Evolutionary conservation across 2,797 vertebrate species (phyloP).

Genomic region (Chelmon rostratus): DNA sequence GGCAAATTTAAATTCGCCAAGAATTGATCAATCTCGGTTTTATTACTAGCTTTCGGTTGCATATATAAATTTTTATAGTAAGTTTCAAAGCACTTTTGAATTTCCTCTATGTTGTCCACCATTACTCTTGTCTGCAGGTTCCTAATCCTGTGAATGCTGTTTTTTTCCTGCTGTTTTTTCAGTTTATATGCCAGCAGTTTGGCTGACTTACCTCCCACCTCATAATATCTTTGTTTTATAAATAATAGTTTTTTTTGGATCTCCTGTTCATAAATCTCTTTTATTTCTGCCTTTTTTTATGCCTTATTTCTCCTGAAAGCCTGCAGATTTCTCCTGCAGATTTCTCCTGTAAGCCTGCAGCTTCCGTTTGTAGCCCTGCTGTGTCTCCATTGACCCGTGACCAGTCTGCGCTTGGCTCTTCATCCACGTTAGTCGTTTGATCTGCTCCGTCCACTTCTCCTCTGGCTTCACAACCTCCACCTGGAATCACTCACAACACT

Average conservation of each 20-base stretch:
- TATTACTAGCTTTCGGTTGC: neutral
- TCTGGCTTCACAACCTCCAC: neutral
- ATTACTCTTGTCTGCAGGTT: neutral
- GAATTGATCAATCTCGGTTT: neutral
- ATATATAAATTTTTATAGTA: neutral
- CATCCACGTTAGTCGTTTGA: neutral
- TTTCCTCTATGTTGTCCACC: neutral
- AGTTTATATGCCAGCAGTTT: neutral
- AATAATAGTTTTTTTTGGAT: neutral
- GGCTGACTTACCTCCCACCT: neutral
- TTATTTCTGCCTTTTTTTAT: neutral
- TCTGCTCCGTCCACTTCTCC: neutral
- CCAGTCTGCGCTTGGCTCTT: neutral
- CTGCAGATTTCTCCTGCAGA: too few species aligned
- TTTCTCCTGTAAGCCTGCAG: constrained; percentile 9
- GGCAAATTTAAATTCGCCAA: neutral
- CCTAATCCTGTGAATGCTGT: neutral
- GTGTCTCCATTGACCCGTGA: neutral
- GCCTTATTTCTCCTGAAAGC: too few species aligned
- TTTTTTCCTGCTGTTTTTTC: neutral
- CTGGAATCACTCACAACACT: neutral
- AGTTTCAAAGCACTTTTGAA: neutral
- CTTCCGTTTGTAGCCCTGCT: neutral
- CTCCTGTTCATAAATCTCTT: constrained; percentile 1
- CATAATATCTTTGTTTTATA: constrained; percentile 9